Percentiles rank a stretch among this genome's conserved stretches.
These are phyloP conservation scores for Mormoops blainvillei DNA, from an alignment of 2,113 vertebrate genomes.

Conservation along the genomic window DNA sequence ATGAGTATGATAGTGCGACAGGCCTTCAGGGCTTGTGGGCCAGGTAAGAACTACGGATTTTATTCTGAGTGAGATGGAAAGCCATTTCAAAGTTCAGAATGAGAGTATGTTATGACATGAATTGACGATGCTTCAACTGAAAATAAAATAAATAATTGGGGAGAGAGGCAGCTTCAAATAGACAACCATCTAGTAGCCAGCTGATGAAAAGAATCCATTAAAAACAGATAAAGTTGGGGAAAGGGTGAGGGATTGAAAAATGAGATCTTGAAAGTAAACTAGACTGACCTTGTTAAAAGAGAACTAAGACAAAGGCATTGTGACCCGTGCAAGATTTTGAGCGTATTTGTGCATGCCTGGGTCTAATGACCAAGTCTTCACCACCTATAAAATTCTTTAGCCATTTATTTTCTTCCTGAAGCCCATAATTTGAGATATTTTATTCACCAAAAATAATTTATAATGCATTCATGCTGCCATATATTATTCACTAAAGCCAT, in stretches of 20 bases:
- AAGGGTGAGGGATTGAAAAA: not conserved
- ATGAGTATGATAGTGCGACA: not conserved
- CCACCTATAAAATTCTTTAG: not conserved
- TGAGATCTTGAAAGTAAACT: not conserved
- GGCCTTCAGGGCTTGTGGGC: not conserved
- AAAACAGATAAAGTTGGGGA: not conserved
- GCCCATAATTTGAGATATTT: not conserved
- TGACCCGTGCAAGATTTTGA: not conserved
- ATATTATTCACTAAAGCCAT: not conserved
- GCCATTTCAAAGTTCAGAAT: not conserved
- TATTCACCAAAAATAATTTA: not conserved
- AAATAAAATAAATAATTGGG: not conserved
- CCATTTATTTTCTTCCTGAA: not conserved
- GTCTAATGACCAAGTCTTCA: not conserved
- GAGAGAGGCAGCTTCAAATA: not conserved
- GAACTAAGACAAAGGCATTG: not conserved
- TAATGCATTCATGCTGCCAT: not conserved
- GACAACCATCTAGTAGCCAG: not conserved
- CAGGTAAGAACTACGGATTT: not conserved
- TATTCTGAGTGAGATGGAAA: not conserved
- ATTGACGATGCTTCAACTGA: not conserved
- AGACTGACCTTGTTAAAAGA: not conserved
- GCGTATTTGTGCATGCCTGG: not conserved
- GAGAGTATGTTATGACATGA: not conserved
- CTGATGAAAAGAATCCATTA: not conserved